These are phyloP conservation scores for Actias luna DNA, from an alignment of 2,888 invertebrate species.

Conservation along the genomic window DNA sequence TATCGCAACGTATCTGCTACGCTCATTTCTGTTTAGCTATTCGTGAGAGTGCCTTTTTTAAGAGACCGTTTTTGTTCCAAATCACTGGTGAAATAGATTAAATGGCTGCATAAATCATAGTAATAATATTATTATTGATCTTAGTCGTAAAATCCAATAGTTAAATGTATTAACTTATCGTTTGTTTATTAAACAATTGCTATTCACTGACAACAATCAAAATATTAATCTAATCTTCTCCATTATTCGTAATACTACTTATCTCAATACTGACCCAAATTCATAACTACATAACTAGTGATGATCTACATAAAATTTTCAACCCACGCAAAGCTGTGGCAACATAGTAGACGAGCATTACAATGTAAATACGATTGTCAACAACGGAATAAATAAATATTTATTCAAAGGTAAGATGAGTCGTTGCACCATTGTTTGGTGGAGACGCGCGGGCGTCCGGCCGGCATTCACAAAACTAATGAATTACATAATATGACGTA, in stretches of 20 bases:
- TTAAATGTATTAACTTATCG: neutral
- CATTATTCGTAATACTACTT: slow-evolving; percentile 37
- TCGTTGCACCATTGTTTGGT: slow-evolving; percentile 58
- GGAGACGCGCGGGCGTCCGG: slow-evolving; percentile 52
- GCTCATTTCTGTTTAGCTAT: too few relatives aligned
- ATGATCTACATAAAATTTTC: slow-evolving; percentile 64
- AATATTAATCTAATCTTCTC: slow-evolving; percentile 22
- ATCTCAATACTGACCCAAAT: slow-evolving; percentile 65
- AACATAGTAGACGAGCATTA: slow-evolving; percentile 61
- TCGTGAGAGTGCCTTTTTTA: too few relatives aligned
- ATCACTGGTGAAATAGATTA: neutral
- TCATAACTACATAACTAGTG: slow-evolving; percentile 60
- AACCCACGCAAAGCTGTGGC: slow-evolving; percentile 64
- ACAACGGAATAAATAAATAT: slow-evolving; percentile 78
- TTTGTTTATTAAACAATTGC: neutral
- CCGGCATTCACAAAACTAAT: slow-evolving; percentile 45
- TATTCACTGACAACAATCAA: slow-evolving; percentile 5
- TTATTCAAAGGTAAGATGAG: slow-evolving; percentile 74
- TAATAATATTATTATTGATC: neutral
- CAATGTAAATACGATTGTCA: slow-evolving; percentile 80
- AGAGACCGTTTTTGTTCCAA: neutral
- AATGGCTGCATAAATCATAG: neutral
- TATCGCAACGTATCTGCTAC: too few relatives aligned
- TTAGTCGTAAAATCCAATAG: neutral
- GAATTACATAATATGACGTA: slow-evolving; percentile 52